phyloP scores from a whole-genome alignment of 1,140 invertebrate species.

The Eurosta solidaginis region DNA sequence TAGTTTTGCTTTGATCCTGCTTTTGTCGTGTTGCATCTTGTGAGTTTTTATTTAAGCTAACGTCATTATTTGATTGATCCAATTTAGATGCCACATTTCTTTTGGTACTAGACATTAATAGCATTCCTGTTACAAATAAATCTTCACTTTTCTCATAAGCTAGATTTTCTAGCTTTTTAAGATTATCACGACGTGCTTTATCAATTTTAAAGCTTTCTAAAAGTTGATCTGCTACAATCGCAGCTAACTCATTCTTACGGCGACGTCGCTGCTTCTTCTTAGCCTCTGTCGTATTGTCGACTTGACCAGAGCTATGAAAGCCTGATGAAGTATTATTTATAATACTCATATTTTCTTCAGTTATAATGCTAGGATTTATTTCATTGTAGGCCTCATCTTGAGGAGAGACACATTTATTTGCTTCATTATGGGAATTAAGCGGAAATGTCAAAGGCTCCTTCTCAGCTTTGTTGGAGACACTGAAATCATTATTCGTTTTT shows the following conservation, averaged over 20 bases:
- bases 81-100: slow-evolving; percentile 37
- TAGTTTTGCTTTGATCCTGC: slow-evolving; percentile 18
- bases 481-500: background rate
- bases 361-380: background rate
- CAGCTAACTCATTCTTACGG: slow-evolving; percentile 56
- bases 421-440: background rate
- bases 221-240: slow-evolving; percentile 57
- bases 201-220: slow-evolving; percentile 58
- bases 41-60: background rate
- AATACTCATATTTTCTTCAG: slow-evolving; percentile 35
- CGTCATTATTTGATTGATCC: background rate
- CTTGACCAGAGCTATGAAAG: slow-evolving; percentile 50
- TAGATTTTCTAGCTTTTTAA: slow-evolving; percentile 56
- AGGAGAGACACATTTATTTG: background rate
- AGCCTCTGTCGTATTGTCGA: slow-evolving; percentile 38
- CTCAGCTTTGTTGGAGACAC: background rate
- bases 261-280: slow-evolving; percentile 53
- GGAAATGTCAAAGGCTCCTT: background rate
- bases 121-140: slow-evolving; percentile 53
- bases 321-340: slow-evolving; percentile 57
- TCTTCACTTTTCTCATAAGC: slow-evolving; percentile 55
- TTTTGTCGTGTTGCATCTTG: slow-evolving; percentile 32
- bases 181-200: slow-evolving; percentile 54
- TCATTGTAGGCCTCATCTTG: background rate
- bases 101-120: slow-evolving; percentile 57